phyloP scores from a whole-genome alignment of 2,113 vertebrate species.

The Lota lota region DNA sequence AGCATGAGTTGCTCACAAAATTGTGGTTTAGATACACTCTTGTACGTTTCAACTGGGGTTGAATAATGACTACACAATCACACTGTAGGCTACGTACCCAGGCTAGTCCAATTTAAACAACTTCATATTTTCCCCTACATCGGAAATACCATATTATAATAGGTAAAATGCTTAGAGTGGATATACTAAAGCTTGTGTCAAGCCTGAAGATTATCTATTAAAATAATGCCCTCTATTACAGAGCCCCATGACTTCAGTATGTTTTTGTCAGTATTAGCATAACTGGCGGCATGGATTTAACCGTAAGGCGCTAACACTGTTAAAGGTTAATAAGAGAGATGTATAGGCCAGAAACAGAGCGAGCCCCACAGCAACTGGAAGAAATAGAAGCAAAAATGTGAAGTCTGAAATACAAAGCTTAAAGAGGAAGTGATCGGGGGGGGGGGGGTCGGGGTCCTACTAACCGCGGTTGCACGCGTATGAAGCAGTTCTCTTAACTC shows the following conservation, averaged over 20 bases:
- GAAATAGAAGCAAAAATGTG: too few relatives aligned
- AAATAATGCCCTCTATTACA: not conserved
- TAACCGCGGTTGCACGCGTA: too few relatives aligned
- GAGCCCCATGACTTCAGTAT: not conserved
- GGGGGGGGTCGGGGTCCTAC: too few relatives aligned
- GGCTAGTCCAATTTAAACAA: too few relatives aligned
- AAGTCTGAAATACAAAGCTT: not conserved
- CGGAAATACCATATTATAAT: not conserved
- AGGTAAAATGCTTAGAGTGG: not conserved
- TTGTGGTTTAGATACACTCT: too few relatives aligned
- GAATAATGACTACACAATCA: too few relatives aligned
- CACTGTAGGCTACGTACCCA: too few relatives aligned
- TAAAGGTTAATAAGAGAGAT: not conserved
- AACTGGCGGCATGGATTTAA: not conserved
- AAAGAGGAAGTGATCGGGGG: not conserved
- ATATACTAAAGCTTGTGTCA: not conserved
- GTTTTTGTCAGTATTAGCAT: not conserved
- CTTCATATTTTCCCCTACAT: too few relatives aligned
- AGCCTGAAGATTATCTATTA: too few relatives aligned
- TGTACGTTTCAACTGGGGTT: too few relatives aligned
- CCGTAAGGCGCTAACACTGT: not conserved
- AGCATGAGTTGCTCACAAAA: too few relatives aligned
- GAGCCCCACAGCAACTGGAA: not conserved
- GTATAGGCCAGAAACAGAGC: not conserved
- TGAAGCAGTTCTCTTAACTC: too few relatives aligned